Conservation (phyloP, 2,113 vertebrate species). For the Tragelaphus imberbis region DNA sequence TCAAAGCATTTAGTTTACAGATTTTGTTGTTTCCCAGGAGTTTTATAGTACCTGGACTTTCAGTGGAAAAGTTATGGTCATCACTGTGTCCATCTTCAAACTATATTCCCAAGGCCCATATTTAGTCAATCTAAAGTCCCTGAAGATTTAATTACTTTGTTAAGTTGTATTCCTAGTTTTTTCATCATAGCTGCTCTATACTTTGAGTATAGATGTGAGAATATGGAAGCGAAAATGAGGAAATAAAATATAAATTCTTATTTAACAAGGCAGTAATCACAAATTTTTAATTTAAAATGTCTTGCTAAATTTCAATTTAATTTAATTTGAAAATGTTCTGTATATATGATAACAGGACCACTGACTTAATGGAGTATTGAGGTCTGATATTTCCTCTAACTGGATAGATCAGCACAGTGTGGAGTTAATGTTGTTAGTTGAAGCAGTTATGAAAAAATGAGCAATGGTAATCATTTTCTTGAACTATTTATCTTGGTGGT, state of each 20-base stretch:
- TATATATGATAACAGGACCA: background rate
- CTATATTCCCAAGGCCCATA: background rate
- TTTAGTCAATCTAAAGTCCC: background rate
- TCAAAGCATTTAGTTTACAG: background rate
- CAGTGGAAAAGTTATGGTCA: background rate
- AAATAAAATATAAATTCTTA: conserved; percentile 31
- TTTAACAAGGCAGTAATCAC: background rate
- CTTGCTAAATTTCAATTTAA: background rate
- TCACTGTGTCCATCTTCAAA: background rate
- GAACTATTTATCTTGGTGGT: background rate
- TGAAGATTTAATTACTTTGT: conserved; percentile 12
- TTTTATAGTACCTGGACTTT: background rate
- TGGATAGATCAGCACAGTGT: background rate
- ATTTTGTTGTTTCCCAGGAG: background rate
- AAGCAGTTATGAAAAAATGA: background rate
- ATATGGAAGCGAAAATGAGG: background rate
- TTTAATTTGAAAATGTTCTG: background rate
- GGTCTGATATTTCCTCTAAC: background rate
- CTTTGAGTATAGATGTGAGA: background rate
- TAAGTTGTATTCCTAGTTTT: background rate
- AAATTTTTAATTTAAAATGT: conserved; percentile 31
- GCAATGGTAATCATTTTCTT: background rate
- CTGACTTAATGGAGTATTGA: background rate
- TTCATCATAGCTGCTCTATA: background rate
- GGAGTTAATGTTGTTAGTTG: background rate